Evolutionary conservation across 2,113 vertebrate genomes (phyloP).

Genomic region (Scartelaos histophorus): DNA sequence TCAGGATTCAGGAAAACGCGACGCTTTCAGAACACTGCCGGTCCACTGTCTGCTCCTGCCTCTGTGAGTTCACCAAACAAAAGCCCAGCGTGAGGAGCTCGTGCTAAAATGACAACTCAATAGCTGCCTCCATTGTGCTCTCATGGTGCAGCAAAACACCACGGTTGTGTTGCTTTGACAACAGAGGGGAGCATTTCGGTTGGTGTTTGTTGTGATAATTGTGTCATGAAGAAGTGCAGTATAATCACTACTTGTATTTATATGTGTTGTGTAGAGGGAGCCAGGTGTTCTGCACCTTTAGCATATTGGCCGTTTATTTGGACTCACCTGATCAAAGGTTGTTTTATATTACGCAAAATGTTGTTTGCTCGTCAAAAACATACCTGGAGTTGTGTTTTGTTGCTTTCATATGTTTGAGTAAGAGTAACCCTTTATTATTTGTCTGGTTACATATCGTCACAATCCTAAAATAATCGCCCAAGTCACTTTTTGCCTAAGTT

Average conservation of each 20-base stretch:
- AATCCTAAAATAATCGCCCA: too few species aligned
- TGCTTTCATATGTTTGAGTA: too few species aligned
- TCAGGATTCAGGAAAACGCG: background rate
- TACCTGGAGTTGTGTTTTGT: too few species aligned
- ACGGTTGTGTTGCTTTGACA: background rate
- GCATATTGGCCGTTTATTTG: too few species aligned
- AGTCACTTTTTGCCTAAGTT: too few species aligned
- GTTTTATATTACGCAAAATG: too few species aligned
- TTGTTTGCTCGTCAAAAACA: too few species aligned
- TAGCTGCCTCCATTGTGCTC: background rate
- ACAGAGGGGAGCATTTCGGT: constrained; percentile 1
- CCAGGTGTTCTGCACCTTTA: too few species aligned
- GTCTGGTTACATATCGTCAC: too few species aligned
- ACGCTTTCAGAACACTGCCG: background rate
- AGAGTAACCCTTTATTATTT: too few species aligned
- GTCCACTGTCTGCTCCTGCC: background rate
- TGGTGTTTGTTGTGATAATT: background rate
- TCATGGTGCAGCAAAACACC: background rate
- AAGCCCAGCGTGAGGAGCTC: background rate
- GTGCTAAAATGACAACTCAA: constrained; percentile 2
- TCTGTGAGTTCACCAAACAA: background rate
- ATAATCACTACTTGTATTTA: background rate
- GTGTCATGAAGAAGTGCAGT: too few species aligned
- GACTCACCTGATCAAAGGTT: too few species aligned
- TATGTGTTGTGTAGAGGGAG: background rate